Evolutionary conservation across 2,797 vertebrate species (phyloP), one percentile per base, ranked within the genome.

Genomic region (Clarias platycephalus): DNA sequence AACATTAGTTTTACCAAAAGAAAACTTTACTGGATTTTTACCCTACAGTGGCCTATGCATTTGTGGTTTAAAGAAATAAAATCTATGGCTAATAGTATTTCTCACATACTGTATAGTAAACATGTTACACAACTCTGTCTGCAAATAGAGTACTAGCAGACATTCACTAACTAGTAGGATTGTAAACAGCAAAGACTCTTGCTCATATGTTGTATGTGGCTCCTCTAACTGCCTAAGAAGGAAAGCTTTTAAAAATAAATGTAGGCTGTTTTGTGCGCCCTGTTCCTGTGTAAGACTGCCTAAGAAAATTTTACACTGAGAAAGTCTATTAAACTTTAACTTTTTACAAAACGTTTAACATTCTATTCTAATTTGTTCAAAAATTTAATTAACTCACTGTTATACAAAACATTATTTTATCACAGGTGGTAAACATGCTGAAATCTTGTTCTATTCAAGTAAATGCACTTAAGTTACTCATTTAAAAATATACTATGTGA

Each of bases 241-340:
- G 22, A 75, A 83, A 58, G 79, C 68, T 91, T 80, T 90, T 87
- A 70, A 91, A 89, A 6, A 74, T 10, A 89, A 86, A 67, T 92
- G 92, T 93, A 87, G 93, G 85, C 89, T 93, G 90, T 93, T 87
- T 81, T 81, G 78, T 44, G 22, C 81, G 93, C 87, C 63, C 88
- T 92, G 92, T 86, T 67, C 60, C 62, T 28, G 55, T 77, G 58
- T 81, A 74, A 72, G 78, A 62, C 84, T 63, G 81, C 81, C 82
- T 82, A 57, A 74, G 53, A 60, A 72, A 87, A 31, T 78, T 72
- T 77, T 28, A 80, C 81, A 87, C 75, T 24, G 15, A 34, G 24
- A 57, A 88, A 70, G 44, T 55, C 49, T 60, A 64, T 37, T 53
- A 82, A 62, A 66, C 13, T 49, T 49, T 49, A 55, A 64, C 7